A percentile compares a stretch with the other conserved stretches of the same genome.
phyloP scores from a whole-genome alignment of 2,797 vertebrate genomes.

The Varecia variegata region DNA sequence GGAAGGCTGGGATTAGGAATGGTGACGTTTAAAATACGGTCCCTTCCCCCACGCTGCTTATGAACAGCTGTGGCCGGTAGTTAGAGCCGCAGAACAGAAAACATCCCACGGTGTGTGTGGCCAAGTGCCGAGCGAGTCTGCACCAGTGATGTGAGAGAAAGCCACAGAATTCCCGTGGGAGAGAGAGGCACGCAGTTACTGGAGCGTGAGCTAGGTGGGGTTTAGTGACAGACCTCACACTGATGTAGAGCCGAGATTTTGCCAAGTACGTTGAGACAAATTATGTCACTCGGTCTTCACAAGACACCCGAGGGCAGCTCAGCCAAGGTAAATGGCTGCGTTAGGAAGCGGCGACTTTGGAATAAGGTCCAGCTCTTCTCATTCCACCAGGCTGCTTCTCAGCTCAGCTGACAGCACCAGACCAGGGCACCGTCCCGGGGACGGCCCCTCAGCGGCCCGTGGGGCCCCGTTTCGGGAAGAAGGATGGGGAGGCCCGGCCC shows the following conservation, averaged over 20 bases:
- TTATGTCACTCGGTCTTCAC: background rate
- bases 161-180: too few species aligned
- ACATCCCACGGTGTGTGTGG: background rate
- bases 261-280: background rate
- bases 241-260: background rate
- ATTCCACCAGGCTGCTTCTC: background rate
- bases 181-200: background rate
- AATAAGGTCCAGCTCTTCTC: background rate
- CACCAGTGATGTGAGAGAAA: background rate
- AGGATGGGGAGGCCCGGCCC: background rate
- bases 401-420: too few species aligned
- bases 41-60: too few species aligned
- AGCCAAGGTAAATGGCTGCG: too few species aligned
- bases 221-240: background rate
- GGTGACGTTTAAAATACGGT: background rate
- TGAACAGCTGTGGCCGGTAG: background rate
- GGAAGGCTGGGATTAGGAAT: background rate
- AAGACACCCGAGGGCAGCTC: fast-evolving
- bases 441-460: fast-evolving
- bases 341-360: too few species aligned
- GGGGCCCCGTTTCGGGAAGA: background rate
- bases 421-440: background rate
- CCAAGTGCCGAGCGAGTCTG: background rate
- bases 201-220: fast-evolving
- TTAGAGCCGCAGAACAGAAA: background rate